Percentiles rank a stretch among this genome's conserved stretches.
Evolutionary conservation across 2,888 invertebrate species (phyloP).

Genomic region (Acronicta aceris): DNA sequence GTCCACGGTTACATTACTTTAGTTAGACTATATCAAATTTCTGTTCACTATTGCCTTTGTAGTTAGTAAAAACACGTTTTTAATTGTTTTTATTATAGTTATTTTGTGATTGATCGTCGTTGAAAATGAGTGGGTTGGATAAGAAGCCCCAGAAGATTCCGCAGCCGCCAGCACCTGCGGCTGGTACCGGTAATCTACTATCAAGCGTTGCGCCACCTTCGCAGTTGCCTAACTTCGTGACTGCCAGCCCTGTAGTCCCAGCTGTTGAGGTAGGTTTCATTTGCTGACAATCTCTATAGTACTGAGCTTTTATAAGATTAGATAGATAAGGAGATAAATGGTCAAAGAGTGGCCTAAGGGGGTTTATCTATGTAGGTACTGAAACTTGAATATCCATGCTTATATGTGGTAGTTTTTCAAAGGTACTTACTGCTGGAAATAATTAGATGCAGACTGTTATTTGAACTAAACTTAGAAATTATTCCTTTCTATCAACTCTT

Average conservation of each 20-base stretch:
- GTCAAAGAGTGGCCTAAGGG: too few species aligned
- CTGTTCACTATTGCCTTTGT: background rate
- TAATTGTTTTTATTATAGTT: background rate
- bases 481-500: too few species aligned
- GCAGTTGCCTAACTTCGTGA: constrained; percentile 91
- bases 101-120: constrained; percentile 22
- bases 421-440: too few species aligned
- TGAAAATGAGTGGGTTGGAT: constrained; percentile 71
- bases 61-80: background rate
- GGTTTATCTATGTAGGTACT: too few species aligned
- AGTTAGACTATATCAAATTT: constrained; percentile 1
- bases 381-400: too few species aligned
- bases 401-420: too few species aligned
- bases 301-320: background rate
- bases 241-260: constrained; percentile 67
- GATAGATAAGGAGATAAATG: too few species aligned
- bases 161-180: constrained; percentile 81
- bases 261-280: constrained; percentile 40
- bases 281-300: constrained; percentile 23
- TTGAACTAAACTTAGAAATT: too few species aligned
- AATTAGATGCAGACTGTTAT: too few species aligned
- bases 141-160: constrained; percentile 77
- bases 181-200: constrained; percentile 88
- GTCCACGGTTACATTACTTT: constrained; percentile 7
- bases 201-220: constrained; percentile 92